These are phyloP conservation scores for Pseudoips prasinana DNA, from an alignment of 2,888 invertebrate species.

Conservation along the genomic window DNA sequence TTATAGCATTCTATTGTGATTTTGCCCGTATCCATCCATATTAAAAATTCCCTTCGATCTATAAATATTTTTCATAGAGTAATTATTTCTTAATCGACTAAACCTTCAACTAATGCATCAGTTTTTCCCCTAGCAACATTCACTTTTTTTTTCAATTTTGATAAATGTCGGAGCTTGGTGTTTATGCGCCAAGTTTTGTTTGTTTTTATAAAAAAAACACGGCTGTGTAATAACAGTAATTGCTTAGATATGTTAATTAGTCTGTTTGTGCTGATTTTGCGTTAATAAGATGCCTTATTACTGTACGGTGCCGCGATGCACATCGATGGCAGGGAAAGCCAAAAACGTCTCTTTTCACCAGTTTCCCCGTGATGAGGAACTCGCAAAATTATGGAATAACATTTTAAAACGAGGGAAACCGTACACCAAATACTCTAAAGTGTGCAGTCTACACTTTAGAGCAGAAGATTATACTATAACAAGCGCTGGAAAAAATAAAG, in stretches of 20 bases:
- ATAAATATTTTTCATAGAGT: too few species aligned
- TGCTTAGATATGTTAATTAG: constrained; percentile 50
- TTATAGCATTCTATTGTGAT: too few species aligned
- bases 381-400: constrained; percentile 71
- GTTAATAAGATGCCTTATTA: constrained; percentile 74
- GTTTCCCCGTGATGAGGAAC: constrained; percentile 68
- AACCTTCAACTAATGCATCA: too few species aligned
- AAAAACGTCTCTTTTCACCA: constrained; percentile 77
- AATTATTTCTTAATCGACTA: too few species aligned
- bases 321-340: constrained; percentile 76
- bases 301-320: constrained; percentile 76
- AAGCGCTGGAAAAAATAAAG: constrained; percentile 72
- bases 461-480: constrained; percentile 72
- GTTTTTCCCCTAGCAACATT: constrained; percentile 29
- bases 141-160: constrained; percentile 42
- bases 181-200: constrained; percentile 72
- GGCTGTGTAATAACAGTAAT: constrained; percentile 29
- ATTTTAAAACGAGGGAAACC: constrained; percentile 75
- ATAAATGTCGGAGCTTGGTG: constrained; percentile 66
- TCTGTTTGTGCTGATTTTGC: constrained; percentile 33
- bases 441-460: constrained; percentile 74
- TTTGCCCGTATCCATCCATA: too few species aligned
- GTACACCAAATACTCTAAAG: constrained; percentile 77
- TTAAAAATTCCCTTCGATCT: too few species aligned
- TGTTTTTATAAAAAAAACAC: constrained; percentile 55